Evolutionary conservation across 2,797 vertebrate species (phyloP).

Genomic region (Dallia pectoralis): DNA sequence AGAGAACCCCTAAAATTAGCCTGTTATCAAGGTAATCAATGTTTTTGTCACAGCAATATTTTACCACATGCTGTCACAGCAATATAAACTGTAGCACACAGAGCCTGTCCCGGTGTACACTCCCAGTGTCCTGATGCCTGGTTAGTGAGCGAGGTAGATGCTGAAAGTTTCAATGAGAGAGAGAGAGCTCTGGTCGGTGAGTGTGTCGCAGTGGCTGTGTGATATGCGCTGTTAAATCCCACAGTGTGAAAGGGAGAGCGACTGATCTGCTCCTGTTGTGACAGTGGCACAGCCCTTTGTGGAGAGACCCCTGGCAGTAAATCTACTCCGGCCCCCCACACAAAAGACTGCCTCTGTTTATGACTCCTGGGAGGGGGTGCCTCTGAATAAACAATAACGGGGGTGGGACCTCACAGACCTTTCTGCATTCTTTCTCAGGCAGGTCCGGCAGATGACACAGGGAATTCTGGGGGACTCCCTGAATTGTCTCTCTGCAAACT

Average conservation of each 20-base stretch:
- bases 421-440: conserved; percentile 68
- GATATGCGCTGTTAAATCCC: conserved; percentile 56
- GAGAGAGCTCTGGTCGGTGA: conserved; percentile 19
- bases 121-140: neutral
- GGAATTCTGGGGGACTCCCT: conserved; percentile 60
- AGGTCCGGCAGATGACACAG: conserved; percentile 48
- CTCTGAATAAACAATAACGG: conserved; percentile 68
- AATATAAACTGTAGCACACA: neutral
- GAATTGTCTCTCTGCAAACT: conserved; percentile 51
- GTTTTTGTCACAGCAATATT: neutral
- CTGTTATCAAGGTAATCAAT: neutral
- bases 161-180: conserved; percentile 4
- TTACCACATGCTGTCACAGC: neutral
- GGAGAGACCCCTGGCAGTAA: conserved; percentile 66
- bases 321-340: conserved; percentile 68
- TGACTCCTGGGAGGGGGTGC: conserved; percentile 48
- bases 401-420: conserved; percentile 61
- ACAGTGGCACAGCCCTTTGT: conserved; percentile 67
- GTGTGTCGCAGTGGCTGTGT: conserved; percentile 54
- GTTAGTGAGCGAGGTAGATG: neutral
- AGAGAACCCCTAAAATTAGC: neutral
- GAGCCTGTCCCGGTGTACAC: neutral
- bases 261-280: conserved; percentile 71
- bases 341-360: conserved; percentile 69
- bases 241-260: conserved; percentile 56